Conservation (phyloP, 2,797 vertebrate species). For the Smutsia gigantea region DNA sequence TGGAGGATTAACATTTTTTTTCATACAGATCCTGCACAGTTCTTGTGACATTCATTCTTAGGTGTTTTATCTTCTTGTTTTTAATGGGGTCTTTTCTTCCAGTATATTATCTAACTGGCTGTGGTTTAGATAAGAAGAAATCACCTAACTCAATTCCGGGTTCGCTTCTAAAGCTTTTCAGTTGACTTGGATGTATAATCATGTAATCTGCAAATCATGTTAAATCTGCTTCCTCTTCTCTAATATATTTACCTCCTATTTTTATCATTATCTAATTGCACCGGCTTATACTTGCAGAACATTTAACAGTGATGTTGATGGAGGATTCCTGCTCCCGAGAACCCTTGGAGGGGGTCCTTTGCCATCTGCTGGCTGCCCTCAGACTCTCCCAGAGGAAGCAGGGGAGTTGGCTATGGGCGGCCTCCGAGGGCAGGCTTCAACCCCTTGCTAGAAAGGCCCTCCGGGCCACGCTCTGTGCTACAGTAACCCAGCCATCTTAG, state of each 20-base stretch:
- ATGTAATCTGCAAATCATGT: neutral
- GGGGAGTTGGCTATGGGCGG: neutral
- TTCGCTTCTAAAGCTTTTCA: conserved; percentile 22
- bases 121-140: conserved; percentile 31
- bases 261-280: conserved; percentile 11
- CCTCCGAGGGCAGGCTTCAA: neutral
- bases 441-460: neutral
- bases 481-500: neutral
- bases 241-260: conserved; percentile 22
- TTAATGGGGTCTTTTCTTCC: conserved; percentile 1
- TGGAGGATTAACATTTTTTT: neutral
- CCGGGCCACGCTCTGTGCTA: neutral
- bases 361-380: neutral
- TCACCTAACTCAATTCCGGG: neutral
- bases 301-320: neutral
- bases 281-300: neutral
- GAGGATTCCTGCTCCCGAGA: neutral
- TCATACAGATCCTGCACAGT: neutral
- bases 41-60: conserved; percentile 43
- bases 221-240: conserved; percentile 5
- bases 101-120: neutral
- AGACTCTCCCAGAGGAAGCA: neutral
- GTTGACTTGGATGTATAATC: conserved; percentile 9
- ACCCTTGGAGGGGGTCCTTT: neutral
- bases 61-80: neutral